Conservation (phyloP, 2,888 invertebrate species). For the Drosophila leonis region DNA sequence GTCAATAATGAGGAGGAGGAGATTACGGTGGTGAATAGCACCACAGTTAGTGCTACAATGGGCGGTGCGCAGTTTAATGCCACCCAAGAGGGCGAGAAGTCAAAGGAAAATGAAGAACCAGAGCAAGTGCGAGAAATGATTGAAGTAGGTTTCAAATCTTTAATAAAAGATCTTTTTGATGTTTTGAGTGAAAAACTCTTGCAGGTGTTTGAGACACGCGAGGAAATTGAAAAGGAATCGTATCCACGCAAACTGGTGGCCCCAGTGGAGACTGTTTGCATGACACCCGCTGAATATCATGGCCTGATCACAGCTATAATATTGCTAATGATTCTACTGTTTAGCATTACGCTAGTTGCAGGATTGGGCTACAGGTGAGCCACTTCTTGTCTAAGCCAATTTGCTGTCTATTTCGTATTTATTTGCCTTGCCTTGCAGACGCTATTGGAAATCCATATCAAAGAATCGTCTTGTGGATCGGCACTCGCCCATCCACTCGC, state of each 20-base stretch:
- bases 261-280: constrained; percentile 90
- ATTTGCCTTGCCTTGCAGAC: constrained; percentile 83
- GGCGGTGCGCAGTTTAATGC: constrained; percentile 71
- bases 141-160: constrained; percentile 87
- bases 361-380: constrained; percentile 91
- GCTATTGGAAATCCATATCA: constrained; percentile 92
- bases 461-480: constrained; percentile 88
- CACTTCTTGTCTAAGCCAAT: constrained; percentile 83
- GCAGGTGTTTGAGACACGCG: constrained; percentile 93
- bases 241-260: constrained; percentile 89
- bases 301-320: constrained; percentile 93
- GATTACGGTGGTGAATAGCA: constrained; percentile 74
- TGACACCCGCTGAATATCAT: constrained; percentile 93
- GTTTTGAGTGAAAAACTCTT: background rate
- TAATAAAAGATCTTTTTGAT: background rate
- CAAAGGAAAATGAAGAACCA: constrained; percentile 85
- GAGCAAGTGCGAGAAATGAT: constrained; percentile 96
- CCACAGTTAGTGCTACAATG: constrained; percentile 76
- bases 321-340: constrained; percentile 90
- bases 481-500: constrained; percentile 85
- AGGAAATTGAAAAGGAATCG: constrained; percentile 89
- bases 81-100: constrained; percentile 63
- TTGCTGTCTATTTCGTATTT: background rate
- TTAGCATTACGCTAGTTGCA: constrained; percentile 90
- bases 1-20: constrained; percentile 61